Conservation (phyloP, 2,797 vertebrate species). For the Lithobates sylvaticus region DNA sequence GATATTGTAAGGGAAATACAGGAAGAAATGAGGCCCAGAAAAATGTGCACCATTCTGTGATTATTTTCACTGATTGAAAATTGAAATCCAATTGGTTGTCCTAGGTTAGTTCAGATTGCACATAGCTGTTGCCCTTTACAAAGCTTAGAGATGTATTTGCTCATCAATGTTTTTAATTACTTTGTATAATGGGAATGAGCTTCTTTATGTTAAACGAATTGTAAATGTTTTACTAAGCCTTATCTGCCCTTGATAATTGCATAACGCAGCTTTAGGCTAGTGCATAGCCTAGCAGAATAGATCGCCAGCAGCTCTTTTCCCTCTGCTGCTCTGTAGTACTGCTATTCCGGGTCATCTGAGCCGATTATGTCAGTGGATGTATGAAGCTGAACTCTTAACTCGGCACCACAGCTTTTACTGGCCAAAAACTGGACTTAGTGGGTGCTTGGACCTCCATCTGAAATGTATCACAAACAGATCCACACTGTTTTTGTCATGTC, state of each 20-base stretch:
- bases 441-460: slow-evolving; percentile 17
- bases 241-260: slow-evolving; percentile 57
- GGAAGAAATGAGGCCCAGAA: too few species aligned
- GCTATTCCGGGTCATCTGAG: slow-evolving; percentile 37
- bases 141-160: background rate
- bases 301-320: slow-evolving; percentile 36
- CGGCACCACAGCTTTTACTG: background rate
- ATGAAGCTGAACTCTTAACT: background rate
- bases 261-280: slow-evolving; percentile 30
- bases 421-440: background rate
- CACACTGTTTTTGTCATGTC: slow-evolving; percentile 14
- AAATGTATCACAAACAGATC: slow-evolving; percentile 31
- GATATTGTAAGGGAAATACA: too few species aligned
- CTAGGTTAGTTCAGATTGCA: too few species aligned
- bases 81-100: too few species aligned
- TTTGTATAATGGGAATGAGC: background rate
- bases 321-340: slow-evolving; percentile 3
- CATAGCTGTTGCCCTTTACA: too few species aligned
- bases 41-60: too few species aligned
- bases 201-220: slow-evolving; percentile 12
- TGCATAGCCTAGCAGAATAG: slow-evolving; percentile 13
- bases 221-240: slow-evolving; percentile 35
- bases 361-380: slow-evolving; percentile 1
- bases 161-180: background rate
- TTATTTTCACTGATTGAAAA: too few species aligned